Percentiles rank a stretch among this genome's conserved stretches.
Evolutionary conservation across 2,113 vertebrate genomes (phyloP).

Genomic region (Tangachromis dhanisi): DNA sequence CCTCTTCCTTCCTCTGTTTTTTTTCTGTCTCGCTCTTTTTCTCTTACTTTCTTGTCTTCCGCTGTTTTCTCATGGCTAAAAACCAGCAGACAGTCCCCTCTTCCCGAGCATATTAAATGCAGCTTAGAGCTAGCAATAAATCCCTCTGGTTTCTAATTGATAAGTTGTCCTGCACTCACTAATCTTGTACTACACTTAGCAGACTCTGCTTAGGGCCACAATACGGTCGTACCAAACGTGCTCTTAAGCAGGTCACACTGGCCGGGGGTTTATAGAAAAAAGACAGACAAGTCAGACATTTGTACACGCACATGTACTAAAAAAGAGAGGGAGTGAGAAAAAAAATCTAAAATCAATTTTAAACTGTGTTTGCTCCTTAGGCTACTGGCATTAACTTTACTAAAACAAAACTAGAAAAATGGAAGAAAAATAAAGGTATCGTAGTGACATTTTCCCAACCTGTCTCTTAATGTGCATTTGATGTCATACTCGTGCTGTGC

Average conservation of each 20-base stretch:
- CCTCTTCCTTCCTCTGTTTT: neutral
- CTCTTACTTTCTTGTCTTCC: neutral
- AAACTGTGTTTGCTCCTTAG: neutral
- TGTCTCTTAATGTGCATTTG: neutral
- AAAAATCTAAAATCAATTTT: neutral
- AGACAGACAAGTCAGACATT: neutral
- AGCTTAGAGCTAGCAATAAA: neutral
- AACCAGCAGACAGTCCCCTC: neutral
- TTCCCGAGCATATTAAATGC: neutral
- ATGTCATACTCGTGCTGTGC: neutral
- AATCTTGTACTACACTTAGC: neutral
- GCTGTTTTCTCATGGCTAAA: neutral
- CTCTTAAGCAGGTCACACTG: neutral
- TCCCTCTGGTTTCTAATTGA: slow-evolving; percentile 7
- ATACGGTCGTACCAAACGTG: neutral
- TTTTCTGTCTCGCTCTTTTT: neutral
- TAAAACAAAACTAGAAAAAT: neutral
- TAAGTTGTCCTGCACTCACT: neutral
- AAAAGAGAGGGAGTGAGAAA: neutral
- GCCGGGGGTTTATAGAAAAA: neutral
- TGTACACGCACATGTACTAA: neutral
- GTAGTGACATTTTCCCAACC: neutral
- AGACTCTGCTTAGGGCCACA: neutral
- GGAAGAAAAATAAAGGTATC: neutral
- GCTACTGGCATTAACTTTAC: neutral